A percentile compares a stretch with the other conserved stretches of the same genome.
These are phyloP conservation scores for Chitala chitala DNA, from an alignment of 2,113 vertebrate species.

Conservation along the genomic window DNA sequence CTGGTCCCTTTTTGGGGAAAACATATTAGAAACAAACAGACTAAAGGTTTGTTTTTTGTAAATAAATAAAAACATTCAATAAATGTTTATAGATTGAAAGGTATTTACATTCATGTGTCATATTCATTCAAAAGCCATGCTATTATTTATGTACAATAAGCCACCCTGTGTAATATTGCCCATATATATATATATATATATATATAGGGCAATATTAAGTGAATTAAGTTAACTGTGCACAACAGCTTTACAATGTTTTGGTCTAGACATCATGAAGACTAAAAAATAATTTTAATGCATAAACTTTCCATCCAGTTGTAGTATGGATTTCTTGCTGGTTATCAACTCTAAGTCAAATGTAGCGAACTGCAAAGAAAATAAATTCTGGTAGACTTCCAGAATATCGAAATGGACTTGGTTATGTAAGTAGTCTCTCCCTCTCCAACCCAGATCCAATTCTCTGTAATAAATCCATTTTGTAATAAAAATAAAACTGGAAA, in stretches of 20 bases:
- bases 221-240: too few species aligned
- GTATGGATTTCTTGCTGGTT: not conserved
- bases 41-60: too few species aligned
- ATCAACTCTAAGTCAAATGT: not conserved
- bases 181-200: too few species aligned
- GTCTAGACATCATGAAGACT: not conserved
- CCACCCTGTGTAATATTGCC: too few species aligned
- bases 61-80: too few species aligned
- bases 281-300: not conserved
- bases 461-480: not conserved
- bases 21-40: too few species aligned
- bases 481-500: not conserved
- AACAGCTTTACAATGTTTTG: not conserved
- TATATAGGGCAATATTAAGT: too few species aligned
- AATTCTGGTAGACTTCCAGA: not conserved
- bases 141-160: too few species aligned
- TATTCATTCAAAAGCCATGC: too few species aligned
- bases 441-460: not conserved
- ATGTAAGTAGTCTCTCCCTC: not conserved
- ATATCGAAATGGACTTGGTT: not conserved
- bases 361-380: not conserved
- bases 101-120: too few species aligned
- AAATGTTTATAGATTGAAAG: too few species aligned
- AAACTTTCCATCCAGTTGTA: not conserved
- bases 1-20: too few species aligned